phyloP scores from a whole-genome alignment of 2,797 vertebrate species.

The Mareca penelope region DNA sequence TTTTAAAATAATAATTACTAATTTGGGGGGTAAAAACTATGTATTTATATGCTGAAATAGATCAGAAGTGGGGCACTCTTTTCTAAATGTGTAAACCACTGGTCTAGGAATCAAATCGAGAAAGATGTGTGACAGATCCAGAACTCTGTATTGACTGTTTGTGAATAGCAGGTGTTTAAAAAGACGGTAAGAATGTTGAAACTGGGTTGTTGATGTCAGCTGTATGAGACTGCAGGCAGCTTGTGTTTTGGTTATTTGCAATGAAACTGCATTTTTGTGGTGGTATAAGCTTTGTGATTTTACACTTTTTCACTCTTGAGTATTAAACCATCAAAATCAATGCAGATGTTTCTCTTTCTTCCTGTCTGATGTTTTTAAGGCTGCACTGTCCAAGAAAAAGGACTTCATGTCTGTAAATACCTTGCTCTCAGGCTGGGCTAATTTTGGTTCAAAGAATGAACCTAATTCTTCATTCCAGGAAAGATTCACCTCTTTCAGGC shows the following conservation, averaged over 20 bases:
- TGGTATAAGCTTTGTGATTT: slow-evolving; percentile 70
- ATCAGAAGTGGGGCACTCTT: slow-evolving; percentile 39
- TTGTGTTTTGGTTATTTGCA: slow-evolving; percentile 59
- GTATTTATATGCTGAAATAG: slow-evolving; percentile 19
- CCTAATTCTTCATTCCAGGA: too few relatives aligned
- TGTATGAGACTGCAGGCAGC: slow-evolving; percentile 42
- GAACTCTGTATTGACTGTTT: slow-evolving; percentile 30
- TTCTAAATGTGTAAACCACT: slow-evolving; percentile 19
- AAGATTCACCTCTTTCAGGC: too few relatives aligned
- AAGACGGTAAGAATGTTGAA: slow-evolving; percentile 63
- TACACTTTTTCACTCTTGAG: slow-evolving; percentile 71
- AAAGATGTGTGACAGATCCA: not conserved
- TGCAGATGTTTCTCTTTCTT: slow-evolving; percentile 3
- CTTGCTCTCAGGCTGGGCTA: too few relatives aligned
- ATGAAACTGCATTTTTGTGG: slow-evolving; percentile 53
- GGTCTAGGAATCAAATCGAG: slow-evolving; percentile 40
- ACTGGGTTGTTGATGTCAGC: slow-evolving; percentile 38
- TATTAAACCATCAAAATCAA: slow-evolving; percentile 72
- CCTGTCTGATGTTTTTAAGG: not conserved
- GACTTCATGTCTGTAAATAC: too few relatives aligned
- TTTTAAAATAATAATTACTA: not conserved
- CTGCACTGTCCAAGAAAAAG: too few relatives aligned
- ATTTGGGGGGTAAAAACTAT: not conserved
- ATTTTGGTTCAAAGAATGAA: too few relatives aligned
- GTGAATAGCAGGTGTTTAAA: slow-evolving; percentile 63